Conservation (phyloP, 2,797 vertebrate species). For the Acipenser oxyrinchus region DNA sequence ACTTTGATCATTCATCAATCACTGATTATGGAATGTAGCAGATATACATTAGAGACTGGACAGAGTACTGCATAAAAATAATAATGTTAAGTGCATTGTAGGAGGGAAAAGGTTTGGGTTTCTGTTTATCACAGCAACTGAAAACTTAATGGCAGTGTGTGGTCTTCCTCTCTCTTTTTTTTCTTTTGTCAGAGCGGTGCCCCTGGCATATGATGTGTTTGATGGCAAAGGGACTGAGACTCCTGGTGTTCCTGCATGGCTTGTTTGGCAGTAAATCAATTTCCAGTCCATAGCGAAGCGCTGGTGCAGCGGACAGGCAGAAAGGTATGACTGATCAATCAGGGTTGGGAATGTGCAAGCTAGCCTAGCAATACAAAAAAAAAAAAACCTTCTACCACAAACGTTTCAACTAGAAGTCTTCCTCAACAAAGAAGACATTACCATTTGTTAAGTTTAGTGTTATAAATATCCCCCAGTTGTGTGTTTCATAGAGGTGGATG, state of each 20-base stretch:
- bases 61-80: no score
- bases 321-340: conserved; percentile 62
- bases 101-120: conserved; percentile 2
- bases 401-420: no score
- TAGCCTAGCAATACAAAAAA: no score
- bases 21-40: no score
- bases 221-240: conserved; percentile 58
- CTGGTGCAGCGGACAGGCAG: conserved; percentile 73
- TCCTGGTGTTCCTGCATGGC: conserved; percentile 85
- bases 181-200: conserved; percentile 58
- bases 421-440: no score
- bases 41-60: no score
- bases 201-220: conserved; percentile 68
- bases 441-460: no score
- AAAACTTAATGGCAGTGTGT: not conserved
- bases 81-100: no score
- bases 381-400: no score
- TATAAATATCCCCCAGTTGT: no score
- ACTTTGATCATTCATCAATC: no score
- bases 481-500: no score
- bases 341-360: not conserved
- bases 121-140: not conserved
- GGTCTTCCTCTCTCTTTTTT: not conserved
- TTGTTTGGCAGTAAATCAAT: conserved; percentile 85
- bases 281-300: conserved; percentile 79